Evolutionary conservation across 2,888 invertebrate species (phyloP).

Genomic region (Ptilodon capucinus): DNA sequence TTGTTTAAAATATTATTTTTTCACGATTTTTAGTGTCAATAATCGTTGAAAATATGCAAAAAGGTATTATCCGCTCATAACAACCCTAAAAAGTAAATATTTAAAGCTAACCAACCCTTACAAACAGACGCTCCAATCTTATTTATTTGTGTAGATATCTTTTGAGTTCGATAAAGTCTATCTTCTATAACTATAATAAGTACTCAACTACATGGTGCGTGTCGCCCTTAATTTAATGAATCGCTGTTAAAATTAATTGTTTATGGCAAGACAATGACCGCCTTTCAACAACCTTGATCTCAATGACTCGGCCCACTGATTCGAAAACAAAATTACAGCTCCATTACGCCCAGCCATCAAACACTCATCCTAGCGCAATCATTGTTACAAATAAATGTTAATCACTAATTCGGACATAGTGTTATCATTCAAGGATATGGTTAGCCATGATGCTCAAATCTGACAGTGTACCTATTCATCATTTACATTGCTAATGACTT

Average conservation of each 20-base stretch:
- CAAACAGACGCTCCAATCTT: no score
- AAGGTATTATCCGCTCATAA: no score
- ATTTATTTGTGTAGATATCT: no score
- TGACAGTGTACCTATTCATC: neutral
- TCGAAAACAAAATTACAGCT: conserved; percentile 21
- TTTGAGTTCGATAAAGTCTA: no score
- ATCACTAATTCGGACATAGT: neutral
- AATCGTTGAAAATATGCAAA: no score
- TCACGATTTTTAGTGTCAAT: no score
- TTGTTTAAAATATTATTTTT: no score
- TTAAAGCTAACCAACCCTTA: no score
- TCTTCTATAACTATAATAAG: neutral
- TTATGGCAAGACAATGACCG: conserved; percentile 18
- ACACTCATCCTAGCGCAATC: conserved; percentile 9
- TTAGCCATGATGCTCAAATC: neutral
- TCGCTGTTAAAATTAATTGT: conserved; percentile 12
- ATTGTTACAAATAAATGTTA: neutral
- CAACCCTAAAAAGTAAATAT: no score
- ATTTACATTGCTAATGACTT: neutral
- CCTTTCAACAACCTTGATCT: conserved; percentile 30
- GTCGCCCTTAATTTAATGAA: conserved; percentile 9
- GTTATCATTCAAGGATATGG: neutral
- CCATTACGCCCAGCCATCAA: conserved; percentile 21
- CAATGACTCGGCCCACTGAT: conserved; percentile 14
- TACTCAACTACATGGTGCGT: neutral